Conservation (phyloP, 2,113 vertebrate genomes). For the Lophura nycthemera region DNA sequence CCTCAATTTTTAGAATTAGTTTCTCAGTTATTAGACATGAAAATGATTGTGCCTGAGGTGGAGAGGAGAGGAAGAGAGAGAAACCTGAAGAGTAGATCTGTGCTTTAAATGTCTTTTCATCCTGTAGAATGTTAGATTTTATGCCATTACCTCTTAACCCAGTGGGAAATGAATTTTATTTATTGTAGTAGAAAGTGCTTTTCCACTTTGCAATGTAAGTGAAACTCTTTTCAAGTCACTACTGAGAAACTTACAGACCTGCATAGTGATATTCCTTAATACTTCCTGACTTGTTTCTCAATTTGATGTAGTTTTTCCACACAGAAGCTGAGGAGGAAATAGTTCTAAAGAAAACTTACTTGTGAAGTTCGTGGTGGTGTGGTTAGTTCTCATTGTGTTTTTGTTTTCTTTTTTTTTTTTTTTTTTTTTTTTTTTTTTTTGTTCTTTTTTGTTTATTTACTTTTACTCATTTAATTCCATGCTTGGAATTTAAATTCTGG, state of each 20-base stretch:
- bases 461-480: neutral
- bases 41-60: neutral
- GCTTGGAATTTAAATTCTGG: neutral
- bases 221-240: neutral
- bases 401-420: neutral
- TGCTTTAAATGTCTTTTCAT: conserved; percentile 18
- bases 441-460: neutral
- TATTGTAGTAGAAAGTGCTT: neutral
- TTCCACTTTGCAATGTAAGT: neutral
- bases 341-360: neutral
- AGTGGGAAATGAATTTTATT: neutral
- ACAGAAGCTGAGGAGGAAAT: neutral
- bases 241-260: neutral
- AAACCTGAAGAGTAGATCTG: neutral
- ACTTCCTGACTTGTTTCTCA: neutral
- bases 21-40: neutral
- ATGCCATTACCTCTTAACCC: neutral
- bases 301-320: neutral
- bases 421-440: neutral
- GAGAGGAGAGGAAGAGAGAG: neutral
- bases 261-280: neutral
- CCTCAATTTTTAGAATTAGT: neutral
- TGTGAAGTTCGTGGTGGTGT: neutral
- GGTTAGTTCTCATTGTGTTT: neutral
- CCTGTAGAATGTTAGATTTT: neutral